phyloP scores from a whole-genome alignment of 1,140 invertebrate species.

The Polypedilum pembai region DNA sequence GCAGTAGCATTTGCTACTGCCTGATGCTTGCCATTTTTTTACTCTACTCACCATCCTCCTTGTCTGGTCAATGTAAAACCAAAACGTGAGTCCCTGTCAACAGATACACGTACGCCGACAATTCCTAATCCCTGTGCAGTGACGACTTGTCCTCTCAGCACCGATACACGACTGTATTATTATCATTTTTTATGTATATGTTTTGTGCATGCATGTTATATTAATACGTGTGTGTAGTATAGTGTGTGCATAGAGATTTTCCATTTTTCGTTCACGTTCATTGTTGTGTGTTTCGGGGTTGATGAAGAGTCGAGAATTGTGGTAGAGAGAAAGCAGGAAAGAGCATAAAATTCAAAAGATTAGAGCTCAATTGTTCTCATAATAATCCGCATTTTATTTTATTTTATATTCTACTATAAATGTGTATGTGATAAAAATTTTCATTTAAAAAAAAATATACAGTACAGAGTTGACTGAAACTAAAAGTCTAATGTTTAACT shows the following conservation, averaged over 20 bases:
- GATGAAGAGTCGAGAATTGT: too few species aligned
- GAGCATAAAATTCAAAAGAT: slow-evolving; percentile 19
- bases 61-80: slow-evolving; percentile 92
- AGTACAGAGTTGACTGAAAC: neutral
- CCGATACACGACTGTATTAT: slow-evolving; percentile 84
- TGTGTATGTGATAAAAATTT: too few species aligned
- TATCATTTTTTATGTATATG: neutral
- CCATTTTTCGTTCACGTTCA: too few species aligned
- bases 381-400: slow-evolving; percentile 12
- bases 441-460: too few species aligned
- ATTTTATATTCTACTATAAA: too few species aligned
- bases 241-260: neutral
- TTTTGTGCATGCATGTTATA: neutral
- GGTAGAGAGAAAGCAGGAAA: neutral
- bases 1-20: neutral
- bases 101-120: slow-evolving; percentile 90
- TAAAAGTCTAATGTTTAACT: neutral
- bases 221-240: neutral
- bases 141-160: slow-evolving; percentile 94
- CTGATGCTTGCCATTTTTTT: neutral
- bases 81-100: slow-evolving; percentile 85
- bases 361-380: slow-evolving; percentile 4
- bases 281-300: too few species aligned
- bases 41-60: slow-evolving; percentile 83
- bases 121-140: slow-evolving; percentile 89